Conservation (phyloP, 1,140 invertebrate genomes). For the Brachionus rotundiformis region DNA sequence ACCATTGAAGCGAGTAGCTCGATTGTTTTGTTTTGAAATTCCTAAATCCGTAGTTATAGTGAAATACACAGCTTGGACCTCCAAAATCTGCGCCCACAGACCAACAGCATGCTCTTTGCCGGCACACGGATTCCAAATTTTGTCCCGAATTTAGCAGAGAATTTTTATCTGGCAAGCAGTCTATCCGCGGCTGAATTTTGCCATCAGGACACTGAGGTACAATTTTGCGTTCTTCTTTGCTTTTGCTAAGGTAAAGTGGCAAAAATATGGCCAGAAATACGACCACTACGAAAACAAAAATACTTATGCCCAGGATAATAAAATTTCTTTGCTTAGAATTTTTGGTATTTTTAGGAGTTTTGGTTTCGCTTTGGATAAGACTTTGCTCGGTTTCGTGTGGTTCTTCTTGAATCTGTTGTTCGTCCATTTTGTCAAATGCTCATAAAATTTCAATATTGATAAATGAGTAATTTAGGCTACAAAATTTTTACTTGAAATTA, state of each 20-base stretch:
- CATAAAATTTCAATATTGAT: background rate
- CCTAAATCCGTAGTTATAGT: slow-evolving; percentile 42
- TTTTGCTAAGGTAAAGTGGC: slow-evolving; percentile 11
- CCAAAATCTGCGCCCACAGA: background rate
- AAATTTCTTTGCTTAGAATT: background rate
- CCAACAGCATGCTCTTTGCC: slow-evolving; percentile 14
- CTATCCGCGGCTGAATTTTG: background rate
- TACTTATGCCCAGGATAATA: background rate
- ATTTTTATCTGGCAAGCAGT: slow-evolving; percentile 46
- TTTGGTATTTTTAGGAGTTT: background rate
- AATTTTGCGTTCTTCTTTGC: background rate
- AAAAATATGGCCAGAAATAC: slow-evolving; percentile 27
- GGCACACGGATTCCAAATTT: slow-evolving; percentile 14
- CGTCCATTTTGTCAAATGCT: background rate
- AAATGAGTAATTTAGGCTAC: slow-evolving; percentile 9
- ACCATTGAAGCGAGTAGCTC: slow-evolving; percentile 6
- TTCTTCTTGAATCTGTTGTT: background rate
- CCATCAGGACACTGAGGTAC: slow-evolving; percentile 16
- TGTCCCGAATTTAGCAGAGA: background rate
- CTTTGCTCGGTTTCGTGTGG: background rate
- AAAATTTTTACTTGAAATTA: background rate
- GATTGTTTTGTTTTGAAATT: slow-evolving; percentile 21
- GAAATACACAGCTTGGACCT: slow-evolving; percentile 29
- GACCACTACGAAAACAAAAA: background rate
- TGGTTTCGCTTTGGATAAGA: background rate